Percentiles rank a stretch among this genome's conserved stretches.
Evolutionary conservation across 2,888 invertebrate species (phyloP).

Genomic region (Trachelus tabidus): DNA sequence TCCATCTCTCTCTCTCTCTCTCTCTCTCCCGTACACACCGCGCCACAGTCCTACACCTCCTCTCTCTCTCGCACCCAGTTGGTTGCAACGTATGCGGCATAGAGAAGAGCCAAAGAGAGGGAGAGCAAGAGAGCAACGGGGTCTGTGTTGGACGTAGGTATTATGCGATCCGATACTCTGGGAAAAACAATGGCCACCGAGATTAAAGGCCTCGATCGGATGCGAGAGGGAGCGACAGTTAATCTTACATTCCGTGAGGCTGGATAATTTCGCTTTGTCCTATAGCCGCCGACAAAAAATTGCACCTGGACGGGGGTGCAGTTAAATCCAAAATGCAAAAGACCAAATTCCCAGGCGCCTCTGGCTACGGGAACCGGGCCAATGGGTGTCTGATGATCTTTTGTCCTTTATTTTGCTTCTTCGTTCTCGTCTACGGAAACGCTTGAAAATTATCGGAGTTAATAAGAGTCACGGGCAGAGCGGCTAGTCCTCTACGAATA

Average conservation of each 20-base stretch:
- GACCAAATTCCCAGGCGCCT: not conserved
- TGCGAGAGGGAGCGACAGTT: conserved; percentile 18
- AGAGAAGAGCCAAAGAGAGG: not conserved
- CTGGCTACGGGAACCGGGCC: not conserved
- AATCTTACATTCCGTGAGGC: conserved; percentile 23
- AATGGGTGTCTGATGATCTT: not conserved
- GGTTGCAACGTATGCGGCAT: not conserved
- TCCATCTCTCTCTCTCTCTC: conserved; percentile 18
- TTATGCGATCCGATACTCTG: conserved; percentile 7
- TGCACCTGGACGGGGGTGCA: not conserved
- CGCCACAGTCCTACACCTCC: not conserved
- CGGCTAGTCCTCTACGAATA: not conserved
- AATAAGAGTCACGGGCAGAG: not conserved
- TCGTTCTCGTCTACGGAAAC: not conserved
- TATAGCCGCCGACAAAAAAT: not conserved
- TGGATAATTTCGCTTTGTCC: conserved; percentile 12
- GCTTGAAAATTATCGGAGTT: not conserved
- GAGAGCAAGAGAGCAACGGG: not conserved
- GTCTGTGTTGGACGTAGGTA: conserved; percentile 1
- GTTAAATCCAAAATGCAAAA: not conserved
- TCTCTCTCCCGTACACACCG: not conserved
- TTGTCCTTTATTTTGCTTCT: not conserved
- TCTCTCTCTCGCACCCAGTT: not conserved
- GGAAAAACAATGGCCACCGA: conserved; percentile 8
- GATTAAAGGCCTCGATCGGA: conserved; percentile 22